These are phyloP conservation scores for Gorsachius goisagi DNA, from an alignment of 2,113 vertebrate species.

Conservation along the genomic window DNA sequence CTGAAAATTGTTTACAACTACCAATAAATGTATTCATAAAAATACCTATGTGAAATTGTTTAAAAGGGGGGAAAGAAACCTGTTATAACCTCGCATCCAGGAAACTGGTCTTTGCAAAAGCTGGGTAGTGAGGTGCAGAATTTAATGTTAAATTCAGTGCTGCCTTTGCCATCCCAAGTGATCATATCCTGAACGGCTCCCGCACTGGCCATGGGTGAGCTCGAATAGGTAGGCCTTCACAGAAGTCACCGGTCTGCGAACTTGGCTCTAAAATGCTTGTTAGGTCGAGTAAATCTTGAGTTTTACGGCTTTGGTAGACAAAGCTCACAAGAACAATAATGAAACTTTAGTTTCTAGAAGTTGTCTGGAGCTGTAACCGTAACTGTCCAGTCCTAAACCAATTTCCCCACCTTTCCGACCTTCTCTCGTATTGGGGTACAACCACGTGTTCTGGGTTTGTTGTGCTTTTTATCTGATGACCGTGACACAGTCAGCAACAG, in stretches of 20 bases:
- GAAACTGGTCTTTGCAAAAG: background rate
- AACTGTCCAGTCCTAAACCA: background rate
- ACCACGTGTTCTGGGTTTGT: background rate
- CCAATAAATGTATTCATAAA: background rate
- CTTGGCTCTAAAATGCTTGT: background rate
- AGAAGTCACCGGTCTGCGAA: background rate
- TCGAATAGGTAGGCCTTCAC: fast-evolving
- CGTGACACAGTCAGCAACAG: background rate
- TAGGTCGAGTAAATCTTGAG: background rate
- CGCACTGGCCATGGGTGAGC: background rate
- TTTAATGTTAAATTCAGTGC: background rate
- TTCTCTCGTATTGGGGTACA: background rate
- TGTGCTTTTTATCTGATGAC: background rate
- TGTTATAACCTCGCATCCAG: background rate
- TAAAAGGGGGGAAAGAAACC: fast-evolving
- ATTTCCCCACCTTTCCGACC: background rate
- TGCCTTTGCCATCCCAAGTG: background rate
- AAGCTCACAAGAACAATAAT: background rate
- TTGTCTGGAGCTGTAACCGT: background rate
- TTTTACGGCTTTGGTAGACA: background rate
- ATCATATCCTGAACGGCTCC: background rate
- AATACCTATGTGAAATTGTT: background rate
- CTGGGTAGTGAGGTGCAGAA: background rate
- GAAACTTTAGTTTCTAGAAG: background rate
- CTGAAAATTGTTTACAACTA: background rate